Evolutionary conservation across 2,797 vertebrate genomes (phyloP).

Genomic region (Xiphorhynchus erythropygius): DNA sequence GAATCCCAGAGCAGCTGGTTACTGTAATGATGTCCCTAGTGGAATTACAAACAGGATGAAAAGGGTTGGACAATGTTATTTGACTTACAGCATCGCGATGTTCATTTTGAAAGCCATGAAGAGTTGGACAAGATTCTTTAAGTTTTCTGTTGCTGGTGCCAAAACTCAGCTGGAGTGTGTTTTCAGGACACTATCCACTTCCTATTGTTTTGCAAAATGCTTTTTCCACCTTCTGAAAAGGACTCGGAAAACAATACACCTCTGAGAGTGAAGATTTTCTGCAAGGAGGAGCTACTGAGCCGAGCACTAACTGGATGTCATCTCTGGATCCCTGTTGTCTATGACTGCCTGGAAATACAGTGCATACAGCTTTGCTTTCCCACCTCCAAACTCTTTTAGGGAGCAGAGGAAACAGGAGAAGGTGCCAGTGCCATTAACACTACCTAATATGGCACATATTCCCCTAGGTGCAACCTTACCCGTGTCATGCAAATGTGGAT

Average conservation of each 20-base stretch:
- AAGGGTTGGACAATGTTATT: conserved; percentile 60
- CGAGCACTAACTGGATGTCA: not conserved
- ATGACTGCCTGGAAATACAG: not conserved
- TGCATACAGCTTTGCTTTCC: not conserved
- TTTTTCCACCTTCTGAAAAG: conserved; percentile 53
- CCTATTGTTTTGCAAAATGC: conserved; percentile 53
- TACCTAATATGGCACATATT: not conserved
- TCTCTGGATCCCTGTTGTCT: not conserved
- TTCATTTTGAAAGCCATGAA: conserved; percentile 53
- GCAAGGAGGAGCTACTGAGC: conserved; percentile 69
- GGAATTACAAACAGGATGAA: conserved; percentile 66
- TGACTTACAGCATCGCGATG: conserved; percentile 15
- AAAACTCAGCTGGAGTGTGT: conserved; percentile 47
- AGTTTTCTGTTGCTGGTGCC: conserved; percentile 41
- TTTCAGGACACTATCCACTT: conserved; percentile 50
- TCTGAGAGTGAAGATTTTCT: conserved; percentile 20
- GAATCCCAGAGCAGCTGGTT: conserved; percentile 61
- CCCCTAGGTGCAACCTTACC: not conserved
- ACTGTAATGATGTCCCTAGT: conserved; percentile 60
- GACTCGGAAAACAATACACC: conserved; percentile 31
- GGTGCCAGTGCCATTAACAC: conserved; percentile 25
- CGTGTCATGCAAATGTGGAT: not conserved
- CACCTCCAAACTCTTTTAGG: not conserved
- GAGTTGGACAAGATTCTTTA: conserved; percentile 40
- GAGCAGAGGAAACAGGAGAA: conserved; percentile 46